Evolutionary conservation across 2,113 vertebrate genomes (phyloP), one percentile per base, ranked within the genome.

Genomic region (Numida meleagris): DNA sequence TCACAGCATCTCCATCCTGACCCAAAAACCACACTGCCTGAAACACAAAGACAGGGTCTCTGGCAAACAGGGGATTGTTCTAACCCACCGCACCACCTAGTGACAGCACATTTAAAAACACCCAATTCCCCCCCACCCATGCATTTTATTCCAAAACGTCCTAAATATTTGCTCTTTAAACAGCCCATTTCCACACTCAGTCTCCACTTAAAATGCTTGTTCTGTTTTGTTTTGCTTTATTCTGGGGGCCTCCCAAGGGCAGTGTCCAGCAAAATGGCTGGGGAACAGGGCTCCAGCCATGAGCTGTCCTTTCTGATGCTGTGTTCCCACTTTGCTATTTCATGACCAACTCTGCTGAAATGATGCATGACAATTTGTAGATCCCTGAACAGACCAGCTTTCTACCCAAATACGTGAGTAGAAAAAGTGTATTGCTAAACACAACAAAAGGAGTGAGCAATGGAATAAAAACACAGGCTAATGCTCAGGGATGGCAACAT

Each of bases 11-110:
- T 61, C 58, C 29, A 4, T 46, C 63, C 71, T 45, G 78, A 55
- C 45, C 74, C 17, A 0, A 29, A n/a, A 66, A 57, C 18, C 75
- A 24, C 66, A 40, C 0, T 3, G 70, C 67, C 84, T 17, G 34
- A 68, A 88, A 65, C 82, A 6, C 0, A 36, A 27, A 38, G 45
- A 31, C 46, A 8, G 62, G 21, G 46, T n/a, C n/a, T 43, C 59
- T 8, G 1, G 24, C 31, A 14, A 9, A 3, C 12, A 40, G 43
- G 24, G 17, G 23, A 25, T 89, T 83, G 21, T 31, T 77, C 82
- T 95, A 61, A 86, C 67, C 73, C 85, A 94, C 66, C 42, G 14
- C 93, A 63, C 96, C 96, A 96, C 62, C 96, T 97, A 97, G 96
- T 71, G 96, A 66, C 87, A 63, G 87, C 58, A 67, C 43, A 27